Percentiles rank a stretch among this genome's conserved stretches.
Conservation (phyloP, 1,140 invertebrate species). For the Ganaspis sp. region DNA sequence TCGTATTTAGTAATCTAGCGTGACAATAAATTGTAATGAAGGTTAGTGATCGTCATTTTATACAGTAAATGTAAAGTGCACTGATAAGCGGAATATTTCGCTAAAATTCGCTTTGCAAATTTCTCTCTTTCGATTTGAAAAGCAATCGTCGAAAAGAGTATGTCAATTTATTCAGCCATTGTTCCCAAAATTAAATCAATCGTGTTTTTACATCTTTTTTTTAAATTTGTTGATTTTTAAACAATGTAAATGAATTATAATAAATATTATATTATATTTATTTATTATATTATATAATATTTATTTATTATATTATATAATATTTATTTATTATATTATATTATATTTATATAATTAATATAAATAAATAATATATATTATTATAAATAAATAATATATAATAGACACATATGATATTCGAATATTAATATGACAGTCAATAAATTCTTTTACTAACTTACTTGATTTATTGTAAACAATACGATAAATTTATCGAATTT, state of each 20-base stretch:
- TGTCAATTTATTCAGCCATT: slow-evolving; percentile 1
- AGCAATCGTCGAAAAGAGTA: slow-evolving; percentile 8
- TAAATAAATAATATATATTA: no score
- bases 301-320: no score
- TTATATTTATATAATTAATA: no score
- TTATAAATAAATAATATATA: no score
- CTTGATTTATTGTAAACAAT: no score
- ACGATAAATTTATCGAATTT: no score
- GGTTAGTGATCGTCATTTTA: slow-evolving; percentile 9
- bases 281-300: no score
- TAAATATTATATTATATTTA: no score
- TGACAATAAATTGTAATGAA: slow-evolving; percentile 1
- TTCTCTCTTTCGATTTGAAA: slow-evolving; percentile 6
- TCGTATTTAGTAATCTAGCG: slow-evolving; percentile 10
- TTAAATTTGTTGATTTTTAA: background rate
- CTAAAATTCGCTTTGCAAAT: background rate
- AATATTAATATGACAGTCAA: no score
- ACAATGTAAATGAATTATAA: background rate
- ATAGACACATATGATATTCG: no score
- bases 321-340: no score
- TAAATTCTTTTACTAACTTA: no score
- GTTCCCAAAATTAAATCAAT: background rate
- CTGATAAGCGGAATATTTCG: slow-evolving; percentile 7
- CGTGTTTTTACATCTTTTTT: background rate
- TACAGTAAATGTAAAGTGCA: slow-evolving; percentile 5